These are phyloP conservation scores for Flexamia atlantica DNA, from an alignment of 2,888 invertebrate species.

Conservation along the genomic window DNA sequence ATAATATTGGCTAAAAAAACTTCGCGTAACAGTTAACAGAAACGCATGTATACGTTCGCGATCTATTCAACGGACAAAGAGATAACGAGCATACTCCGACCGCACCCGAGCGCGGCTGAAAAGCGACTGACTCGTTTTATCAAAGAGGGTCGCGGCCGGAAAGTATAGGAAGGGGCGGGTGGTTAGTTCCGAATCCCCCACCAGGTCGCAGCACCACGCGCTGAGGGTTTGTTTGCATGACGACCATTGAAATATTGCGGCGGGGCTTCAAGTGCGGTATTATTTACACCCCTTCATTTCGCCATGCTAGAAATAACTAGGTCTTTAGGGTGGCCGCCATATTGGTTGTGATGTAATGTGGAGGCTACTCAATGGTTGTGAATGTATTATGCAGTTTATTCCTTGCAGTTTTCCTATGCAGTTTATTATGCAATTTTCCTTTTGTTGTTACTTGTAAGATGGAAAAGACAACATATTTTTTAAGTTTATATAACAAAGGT, in stretches of 20 bases:
- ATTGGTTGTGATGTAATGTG: background rate
- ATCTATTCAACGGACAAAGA: background rate
- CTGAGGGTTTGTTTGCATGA: background rate
- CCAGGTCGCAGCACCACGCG: background rate
- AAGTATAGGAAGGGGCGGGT: background rate
- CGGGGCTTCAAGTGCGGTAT: conserved; percentile 20
- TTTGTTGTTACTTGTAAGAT: no score
- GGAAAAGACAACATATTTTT: no score
- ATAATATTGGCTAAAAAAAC: no score
- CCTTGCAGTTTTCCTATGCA: no score
- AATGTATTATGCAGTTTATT: no score
- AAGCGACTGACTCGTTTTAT: conserved; percentile 11
- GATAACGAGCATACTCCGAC: background rate
- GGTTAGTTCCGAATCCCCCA: conserved; percentile 5
- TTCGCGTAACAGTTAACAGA: background rate
- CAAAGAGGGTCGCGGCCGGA: background rate
- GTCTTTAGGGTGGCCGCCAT: conserved; percentile 24
- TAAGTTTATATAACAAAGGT: no score
- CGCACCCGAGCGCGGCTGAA: background rate
- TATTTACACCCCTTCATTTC: conserved; percentile 2
- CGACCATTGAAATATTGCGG: conserved; percentile 1
- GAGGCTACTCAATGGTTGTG: background rate
- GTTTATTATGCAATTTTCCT: no score
- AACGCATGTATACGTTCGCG: background rate
- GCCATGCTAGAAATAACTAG: conserved; percentile 10